Evolutionary conservation across 2,113 vertebrate genomes (phyloP), one percentile per base, ranked within the genome.

Genomic region (Dissostichus mawsoni): DNA sequence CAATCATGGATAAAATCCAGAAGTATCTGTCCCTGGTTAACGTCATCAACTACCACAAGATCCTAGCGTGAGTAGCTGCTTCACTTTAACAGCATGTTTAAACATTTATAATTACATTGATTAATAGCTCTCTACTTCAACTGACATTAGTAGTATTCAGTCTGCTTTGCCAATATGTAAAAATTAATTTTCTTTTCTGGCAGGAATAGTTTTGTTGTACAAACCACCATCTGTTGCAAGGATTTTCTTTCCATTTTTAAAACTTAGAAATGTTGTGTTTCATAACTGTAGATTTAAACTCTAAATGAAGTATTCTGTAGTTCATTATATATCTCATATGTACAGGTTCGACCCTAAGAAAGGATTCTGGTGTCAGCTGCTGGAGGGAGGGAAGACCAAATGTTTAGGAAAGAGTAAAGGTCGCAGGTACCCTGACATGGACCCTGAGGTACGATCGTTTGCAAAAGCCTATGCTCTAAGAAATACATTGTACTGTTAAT

Each of bases 351-450:
- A 99, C 89, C 96, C 97, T 59, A 99, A 98, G 94, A 99, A 99
- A 92, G 98, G 98, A 70, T 99, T 99, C 92, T 99, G 98, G 98
- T 99, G 98, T 93, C 98, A 98, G 83, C 95, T 99, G 79, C 93
- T 98, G 17, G 98, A 98, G 57, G 97, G 97, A 92, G 97, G 97
- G 41, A 99, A 98, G 90, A 98, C 96, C 0, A 99, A 98, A 92
- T 99, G 98, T 95, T 93, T 99, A 92, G 98, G 98, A 48, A 99
- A 98, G 90, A 99, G 97, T 93, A 99, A 99, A 94, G 98, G 98
- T 65, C 96, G 97, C 82, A 96, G 95, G 84, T 99, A 99, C 85
- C 96, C 97, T 0, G 98, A 99, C 87, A 99, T 99, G 98, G 96
- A 97, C 92, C 90, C 94, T 0, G 97, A 98, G 94, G 98, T 99